These are phyloP conservation scores for Lepilemur ruficaudatus DNA, from an alignment of 2,797 vertebrate species.

Conservation along the genomic window DNA sequence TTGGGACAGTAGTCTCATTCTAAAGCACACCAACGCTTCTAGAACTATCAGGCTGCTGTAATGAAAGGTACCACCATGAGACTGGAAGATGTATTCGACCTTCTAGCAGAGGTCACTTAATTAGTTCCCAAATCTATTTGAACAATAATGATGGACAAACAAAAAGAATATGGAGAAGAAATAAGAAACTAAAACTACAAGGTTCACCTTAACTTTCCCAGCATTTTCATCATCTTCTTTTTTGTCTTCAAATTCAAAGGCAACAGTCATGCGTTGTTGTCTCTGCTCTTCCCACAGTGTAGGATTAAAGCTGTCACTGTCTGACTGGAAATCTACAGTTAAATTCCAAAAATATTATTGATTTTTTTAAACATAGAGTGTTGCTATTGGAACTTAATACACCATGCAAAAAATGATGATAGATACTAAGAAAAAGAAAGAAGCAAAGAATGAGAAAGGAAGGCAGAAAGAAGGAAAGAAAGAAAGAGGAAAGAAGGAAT, in stretches of 20 bases:
- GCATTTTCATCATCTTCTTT: slow-evolving; percentile 97
- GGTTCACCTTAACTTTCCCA: slow-evolving; percentile 95
- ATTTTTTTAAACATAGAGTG: slow-evolving; percentile 27
- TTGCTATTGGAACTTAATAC: slow-evolving; percentile 40
- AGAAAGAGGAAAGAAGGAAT: neutral
- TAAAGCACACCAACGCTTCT: slow-evolving; percentile 34
- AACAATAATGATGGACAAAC: neutral
- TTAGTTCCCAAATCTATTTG: neutral
- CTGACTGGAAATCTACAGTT: slow-evolving; percentile 96
- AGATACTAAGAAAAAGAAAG: neutral
- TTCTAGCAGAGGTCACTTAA: neutral
- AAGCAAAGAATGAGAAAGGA: neutral
- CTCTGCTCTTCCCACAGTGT: slow-evolving; percentile 99
- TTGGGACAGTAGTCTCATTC: neutral
- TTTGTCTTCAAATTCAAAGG: slow-evolving; percentile 99
- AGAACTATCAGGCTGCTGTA: neutral
- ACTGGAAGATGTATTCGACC: neutral
- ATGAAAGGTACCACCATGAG: neutral
- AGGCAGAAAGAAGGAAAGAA: neutral
- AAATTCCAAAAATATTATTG: slow-evolving; percentile 63
- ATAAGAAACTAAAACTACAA: slow-evolving; percentile 46
- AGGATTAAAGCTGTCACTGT: slow-evolving; percentile 99
- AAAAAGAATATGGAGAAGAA: neutral
- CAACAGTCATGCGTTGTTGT: slow-evolving; percentile 99
- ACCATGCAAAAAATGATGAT: neutral